Base-by-base conservation (phyloP, 2,888 invertebrate species). In the Drosophila cracens region DNA sequence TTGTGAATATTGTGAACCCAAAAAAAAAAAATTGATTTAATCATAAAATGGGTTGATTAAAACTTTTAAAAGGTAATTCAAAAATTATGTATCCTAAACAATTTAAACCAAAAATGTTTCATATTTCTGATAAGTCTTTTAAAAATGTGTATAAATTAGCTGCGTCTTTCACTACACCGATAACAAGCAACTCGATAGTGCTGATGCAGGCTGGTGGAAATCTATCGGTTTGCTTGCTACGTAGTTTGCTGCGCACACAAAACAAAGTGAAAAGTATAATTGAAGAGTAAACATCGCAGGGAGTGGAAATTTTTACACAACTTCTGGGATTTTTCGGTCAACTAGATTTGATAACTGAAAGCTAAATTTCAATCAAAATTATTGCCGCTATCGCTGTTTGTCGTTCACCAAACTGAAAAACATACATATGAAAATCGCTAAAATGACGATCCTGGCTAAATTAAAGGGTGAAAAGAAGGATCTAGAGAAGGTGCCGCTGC, bases 391-490 rank as follows among this genome's bases (percentile, higher is more conserved):
- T n/a, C 2, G 21, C 46, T 25, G 0, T 8, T 46, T 54, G 3
- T 18, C 31, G 4, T 27, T 27, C 21, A 40, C 25, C 36, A 21
- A n/a, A 49, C 25, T 27, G 16, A 58, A 58, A n/a, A 10, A n/a
- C 6, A 4, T 34, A 21, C 21, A 25, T 18, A 11, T 38, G 4
- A 53, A 54, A 65, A 63, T 58, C 53, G n/a, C 4, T 38, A 94
- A 90, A 80, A 97, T 97, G 97, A 97, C 97, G 74, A 95, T 97
- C 92, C 94, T 97, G 86, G 96, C 96, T 10, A 97, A 97, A 92
- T 95, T 96, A 34, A 94, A 95, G 74, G 94, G 95, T 62, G 95
- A 96, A 77, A 96, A 96, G 93, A 97, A 96, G 93, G 93, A 93
- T 46, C 66, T 79, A 51, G 95, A 96, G 81, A 95, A 95, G 94